Conservation (phyloP, 2,888 invertebrate species). For the Dyspetes luteomarginatus region DNA sequence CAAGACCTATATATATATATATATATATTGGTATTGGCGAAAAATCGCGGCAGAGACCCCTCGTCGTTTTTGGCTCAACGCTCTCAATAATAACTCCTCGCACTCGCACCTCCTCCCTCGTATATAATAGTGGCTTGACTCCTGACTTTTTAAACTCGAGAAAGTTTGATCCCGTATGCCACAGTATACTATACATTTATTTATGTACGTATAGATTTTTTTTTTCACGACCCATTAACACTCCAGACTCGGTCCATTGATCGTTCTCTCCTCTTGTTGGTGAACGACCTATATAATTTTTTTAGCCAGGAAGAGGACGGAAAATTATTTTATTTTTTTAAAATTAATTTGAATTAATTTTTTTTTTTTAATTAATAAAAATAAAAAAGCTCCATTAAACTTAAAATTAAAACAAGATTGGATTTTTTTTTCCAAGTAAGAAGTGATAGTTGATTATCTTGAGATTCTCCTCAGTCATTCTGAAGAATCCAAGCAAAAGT, state of each 20-base stretch:
- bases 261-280: not conserved
- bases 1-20: not conserved
- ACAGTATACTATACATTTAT: not conserved
- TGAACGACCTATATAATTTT: too few species aligned
- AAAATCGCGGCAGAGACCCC: slow-evolving; percentile 40
- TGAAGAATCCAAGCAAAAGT: slow-evolving; percentile 20
- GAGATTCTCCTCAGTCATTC: not conserved
- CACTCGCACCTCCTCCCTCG: too few species aligned
- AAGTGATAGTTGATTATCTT: not conserved
- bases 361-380: too few species aligned
- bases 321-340: not conserved
- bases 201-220: not conserved
- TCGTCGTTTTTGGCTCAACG: slow-evolving; percentile 29
- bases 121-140: slow-evolving; percentile 23
- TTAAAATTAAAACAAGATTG: not conserved
- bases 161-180: slow-evolving; percentile 43
- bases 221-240: not conserved
- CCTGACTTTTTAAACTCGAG: slow-evolving; percentile 34
- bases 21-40: slow-evolving; percentile 30
- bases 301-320: too few species aligned
- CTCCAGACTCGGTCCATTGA: not conserved
- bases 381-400: not conserved
- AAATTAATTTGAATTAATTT: too few species aligned
- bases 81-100: slow-evolving; percentile 52
- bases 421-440: not conserved